Evolutionary conservation across 2,888 invertebrate genomes (phyloP).

Genomic region (Cyclophora albipunctata): DNA sequence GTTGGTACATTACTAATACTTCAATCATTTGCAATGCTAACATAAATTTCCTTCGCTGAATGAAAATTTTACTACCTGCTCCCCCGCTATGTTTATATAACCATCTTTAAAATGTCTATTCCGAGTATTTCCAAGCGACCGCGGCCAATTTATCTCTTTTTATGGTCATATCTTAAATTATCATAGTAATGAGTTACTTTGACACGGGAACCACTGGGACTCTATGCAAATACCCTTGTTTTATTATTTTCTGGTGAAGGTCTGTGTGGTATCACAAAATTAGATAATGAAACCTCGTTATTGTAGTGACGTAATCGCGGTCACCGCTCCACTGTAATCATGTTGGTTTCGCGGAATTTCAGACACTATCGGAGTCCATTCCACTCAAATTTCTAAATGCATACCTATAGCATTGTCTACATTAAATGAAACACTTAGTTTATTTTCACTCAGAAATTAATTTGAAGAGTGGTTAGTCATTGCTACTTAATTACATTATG

Average conservation of each 20-base stretch:
- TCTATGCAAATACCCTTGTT: conserved; percentile 21
- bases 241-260: conserved; percentile 18
- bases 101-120: conserved; percentile 13
- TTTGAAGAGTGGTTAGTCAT: too few relatives aligned
- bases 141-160: conserved; percentile 19
- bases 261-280: conserved; percentile 14
- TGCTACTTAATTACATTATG: too few relatives aligned
- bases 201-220: conserved; percentile 1
- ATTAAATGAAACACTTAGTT: too few relatives aligned
- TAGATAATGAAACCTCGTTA: conserved; percentile 22
- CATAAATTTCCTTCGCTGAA: not conserved
- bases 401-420: too few relatives aligned
- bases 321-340: conserved; percentile 18
- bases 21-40: too few relatives aligned
- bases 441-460: too few relatives aligned
- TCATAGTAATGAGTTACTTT: conserved; percentile 28
- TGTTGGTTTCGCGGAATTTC: conserved; percentile 17
- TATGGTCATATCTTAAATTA: conserved; percentile 20
- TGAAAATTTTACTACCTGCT: conserved; percentile 5
- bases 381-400: too few relatives aligned
- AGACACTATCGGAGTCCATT: too few relatives aligned
- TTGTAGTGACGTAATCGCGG: conserved; percentile 26
- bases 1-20: too few relatives aligned
- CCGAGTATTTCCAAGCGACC: conserved; percentile 2
- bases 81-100: conserved; percentile 5